Evolutionary conservation across 2,113 vertebrate genomes (phyloP), one percentile per base, ranked within the genome.

Genomic region (Pygoscelis antarcticus): DNA sequence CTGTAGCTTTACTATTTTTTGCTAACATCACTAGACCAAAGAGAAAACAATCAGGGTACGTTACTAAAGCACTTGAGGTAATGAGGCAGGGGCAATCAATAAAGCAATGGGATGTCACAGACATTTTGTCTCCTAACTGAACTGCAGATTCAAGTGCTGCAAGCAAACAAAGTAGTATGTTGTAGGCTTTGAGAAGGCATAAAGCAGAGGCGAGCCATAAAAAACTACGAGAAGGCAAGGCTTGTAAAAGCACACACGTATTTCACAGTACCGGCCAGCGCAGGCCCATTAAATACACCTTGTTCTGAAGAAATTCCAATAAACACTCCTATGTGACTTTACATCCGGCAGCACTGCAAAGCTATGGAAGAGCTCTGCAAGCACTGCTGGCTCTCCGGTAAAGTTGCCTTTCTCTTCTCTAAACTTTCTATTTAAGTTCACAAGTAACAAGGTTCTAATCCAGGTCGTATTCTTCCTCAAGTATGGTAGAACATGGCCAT

Each of bases 311-410:
- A 62, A 84, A 95, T 61, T 82, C 46, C 62, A 69, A 7, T 47
- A 27, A 92, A 62, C 4, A 6, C 11, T 47, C 18, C 16, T 13
- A 13, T 32, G 22, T 75, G 44, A 51, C 47, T 66, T 85, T 34
- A 38, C 27, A 40, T 30, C 32, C 57, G 65, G 27, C 46, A 70
- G 51, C 5, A 4, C 64, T 16, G 42, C 47, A 57, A 69, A 82
- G 54, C 49, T 69, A 2, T 17, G 16, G 40, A 60, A 64, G 9
- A 76, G 13, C 36, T 84, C n/a, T 76, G 60, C 54, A 62, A 75
- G 38, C 38, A 51, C 40, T 26, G 6, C 1, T 71, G 19, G 15
- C 49, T 55, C 32, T 40, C 4, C 0, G 7, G 5, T 60, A 12
- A 64, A 75, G 55, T 1, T 84, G 69, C 8, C 22, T 13, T 70